A percentile compares a stretch with the other conserved stretches of the same genome.
These are phyloP conservation scores for Axis porcinus DNA, from an alignment of 2,113 vertebrate species.

Conservation along the genomic window DNA sequence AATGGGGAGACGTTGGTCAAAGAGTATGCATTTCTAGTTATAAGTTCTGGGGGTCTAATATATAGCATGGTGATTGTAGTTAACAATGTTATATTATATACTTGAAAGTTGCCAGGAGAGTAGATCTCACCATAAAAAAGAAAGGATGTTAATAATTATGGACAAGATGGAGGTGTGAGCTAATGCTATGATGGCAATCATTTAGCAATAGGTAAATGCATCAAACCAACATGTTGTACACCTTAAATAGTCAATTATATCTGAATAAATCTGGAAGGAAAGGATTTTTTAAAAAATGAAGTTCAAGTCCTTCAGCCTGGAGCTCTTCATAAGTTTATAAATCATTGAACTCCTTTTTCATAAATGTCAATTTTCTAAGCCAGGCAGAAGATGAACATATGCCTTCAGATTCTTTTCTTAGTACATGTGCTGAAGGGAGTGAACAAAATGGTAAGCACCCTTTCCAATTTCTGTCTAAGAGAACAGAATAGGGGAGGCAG, in stretches of 20 bases:
- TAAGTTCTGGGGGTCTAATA: not conserved
- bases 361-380: not conserved
- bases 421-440: not conserved
- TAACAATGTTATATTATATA: not conserved
- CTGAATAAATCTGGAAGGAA: not conserved
- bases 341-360: slow-evolving; percentile 6
- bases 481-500: not conserved
- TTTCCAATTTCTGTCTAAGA: not conserved
- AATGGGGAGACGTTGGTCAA: not conserved
- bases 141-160: not conserved
- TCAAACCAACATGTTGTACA: not conserved
- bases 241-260: not conserved
- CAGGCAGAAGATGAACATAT: not conserved
- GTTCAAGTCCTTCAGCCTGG: not conserved
- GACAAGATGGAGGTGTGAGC: not conserved
- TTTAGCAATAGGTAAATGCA: not conserved
- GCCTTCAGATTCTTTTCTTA: slow-evolving; percentile 7
- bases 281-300: not conserved
- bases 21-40: not conserved
- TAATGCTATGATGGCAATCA: not conserved
- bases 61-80: not conserved
- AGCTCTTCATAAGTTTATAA: not conserved
- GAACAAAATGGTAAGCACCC: not conserved
- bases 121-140: not conserved
- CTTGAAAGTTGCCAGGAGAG: not conserved